Percentiles rank a stretch among this genome's conserved stretches.
These are phyloP conservation scores for Picathartes gymnocephalus DNA, from an alignment of 2,113 vertebrate species.

Conservation along the genomic window DNA sequence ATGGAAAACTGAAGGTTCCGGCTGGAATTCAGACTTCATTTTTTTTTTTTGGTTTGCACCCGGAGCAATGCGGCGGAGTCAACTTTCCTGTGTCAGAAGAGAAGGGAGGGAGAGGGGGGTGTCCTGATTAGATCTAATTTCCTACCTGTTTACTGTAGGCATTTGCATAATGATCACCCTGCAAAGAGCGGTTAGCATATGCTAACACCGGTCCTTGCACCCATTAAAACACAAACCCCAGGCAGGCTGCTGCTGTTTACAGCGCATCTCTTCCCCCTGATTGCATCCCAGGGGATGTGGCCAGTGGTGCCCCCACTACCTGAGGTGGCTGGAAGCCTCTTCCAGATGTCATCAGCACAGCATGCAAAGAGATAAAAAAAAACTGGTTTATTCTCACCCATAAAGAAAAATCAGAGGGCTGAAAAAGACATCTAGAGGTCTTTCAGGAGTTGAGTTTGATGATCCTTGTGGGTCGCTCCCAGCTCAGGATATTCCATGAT, in stretches of 20 bases:
- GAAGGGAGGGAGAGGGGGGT: conserved; percentile 18
- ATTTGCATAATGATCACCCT: conserved; percentile 60
- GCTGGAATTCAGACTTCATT: background rate
- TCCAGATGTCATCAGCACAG: background rate
- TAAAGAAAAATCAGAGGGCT: background rate
- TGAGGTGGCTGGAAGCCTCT: background rate
- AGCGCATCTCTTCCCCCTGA: background rate
- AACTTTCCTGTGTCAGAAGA: conserved; percentile 29
- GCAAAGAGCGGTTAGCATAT: conserved; percentile 54
- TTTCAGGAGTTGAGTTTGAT: background rate
- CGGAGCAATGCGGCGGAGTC: background rate
- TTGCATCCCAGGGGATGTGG: background rate
- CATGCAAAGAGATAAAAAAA: background rate
- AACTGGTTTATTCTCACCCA: background rate
- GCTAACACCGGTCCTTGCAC: conserved; percentile 30
- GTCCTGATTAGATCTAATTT: conserved; percentile 69
- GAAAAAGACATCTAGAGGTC: background rate
- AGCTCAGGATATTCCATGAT: background rate
- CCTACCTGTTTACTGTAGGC: conserved; percentile 61
- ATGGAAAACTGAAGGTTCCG: background rate
- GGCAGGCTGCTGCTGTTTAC: background rate
- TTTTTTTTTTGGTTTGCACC: background rate
- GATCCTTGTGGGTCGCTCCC: background rate
- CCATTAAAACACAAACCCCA: background rate
- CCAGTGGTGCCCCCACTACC: background rate